Base-by-base conservation (phyloP, 2,113 vertebrate species). In the Rhineura floridana region DNA sequence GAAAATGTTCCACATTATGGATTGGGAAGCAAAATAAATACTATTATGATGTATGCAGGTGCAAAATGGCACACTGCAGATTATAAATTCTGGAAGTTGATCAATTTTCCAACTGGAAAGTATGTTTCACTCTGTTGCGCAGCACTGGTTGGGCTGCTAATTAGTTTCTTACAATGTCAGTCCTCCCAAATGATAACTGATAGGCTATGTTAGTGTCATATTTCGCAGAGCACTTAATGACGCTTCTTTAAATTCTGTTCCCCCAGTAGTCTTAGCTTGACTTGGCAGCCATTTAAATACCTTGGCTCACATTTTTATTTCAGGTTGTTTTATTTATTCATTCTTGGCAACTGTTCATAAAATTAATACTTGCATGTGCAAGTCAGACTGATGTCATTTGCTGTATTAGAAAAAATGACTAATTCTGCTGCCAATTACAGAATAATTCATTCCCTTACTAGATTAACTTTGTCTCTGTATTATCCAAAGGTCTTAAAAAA, bases 301-400 rank as follows among this genome's bases (percentile, higher is more conserved):
- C 83, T 87, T 75, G 90, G 10, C 28, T 87, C 75, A 87, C 70
- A 87, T 3, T 7, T 19, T 83, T 19, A 87, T 67, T 90, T 88
- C 48, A 75, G 52, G 73, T 82, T 55, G 33, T 36, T 12, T 82
- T 63, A 67, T 15, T 10, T 73, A 19, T 72, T 90, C 17, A 46
- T 84, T 88, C 72, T 89, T 0, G 55, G 44, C 81, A 87, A 46
- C 86, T 85, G 79, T 82, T 48, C 25, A 87, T 87, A 85, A 82
- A 84, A 87, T 72, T 2, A 81, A 75, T 84, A 85, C 70, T 85
- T 85, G 55, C 2, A 88, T 82, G 80, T 23, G 70, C 87, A 86
- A 76, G 25, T 19, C 50, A 87, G 87, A 42, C 1, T 11, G 65
- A 19, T 82, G 0, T 36, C 6, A 7, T 82, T 63, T 84, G 42